These are phyloP conservation scores for Cartodere bifasciata DNA, from an alignment of 2,888 invertebrate species.

Conservation along the genomic window DNA sequence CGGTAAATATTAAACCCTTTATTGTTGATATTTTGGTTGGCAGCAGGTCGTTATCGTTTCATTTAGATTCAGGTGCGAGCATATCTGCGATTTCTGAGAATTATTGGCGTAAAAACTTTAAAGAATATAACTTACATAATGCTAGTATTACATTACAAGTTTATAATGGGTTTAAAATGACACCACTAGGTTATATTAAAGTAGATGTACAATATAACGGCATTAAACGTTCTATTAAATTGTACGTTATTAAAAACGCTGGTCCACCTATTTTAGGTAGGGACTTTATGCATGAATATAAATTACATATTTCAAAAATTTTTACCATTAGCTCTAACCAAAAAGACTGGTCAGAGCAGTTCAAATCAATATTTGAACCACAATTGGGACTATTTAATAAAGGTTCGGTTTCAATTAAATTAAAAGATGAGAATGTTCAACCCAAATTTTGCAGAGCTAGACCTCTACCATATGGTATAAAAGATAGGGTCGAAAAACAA, in stretches of 20 bases:
- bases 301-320: conserved; percentile 7
- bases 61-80: conserved; percentile 9
- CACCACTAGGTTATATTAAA: conserved; percentile 8
- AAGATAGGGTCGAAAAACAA: conserved; percentile 8
- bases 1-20: too few relatives aligned
- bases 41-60: too few relatives aligned
- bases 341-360: conserved; percentile 7
- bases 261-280: conserved; percentile 8
- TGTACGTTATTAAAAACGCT: conserved; percentile 8
- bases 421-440: conserved; percentile 6
- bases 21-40: too few relatives aligned
- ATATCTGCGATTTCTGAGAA: conserved; percentile 8
- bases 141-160: conserved; percentile 6
- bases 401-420: conserved; percentile 4
- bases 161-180: conserved; percentile 8
- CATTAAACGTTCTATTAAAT: conserved; percentile 4
- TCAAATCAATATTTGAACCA: conserved; percentile 8
- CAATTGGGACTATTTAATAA: conserved; percentile 12
- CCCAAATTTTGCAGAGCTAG: conserved; percentile 8
- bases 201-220: conserved; percentile 6
- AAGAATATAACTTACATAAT: neutral
- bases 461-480: conserved; percentile 6
- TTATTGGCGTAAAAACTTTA: conserved; percentile 7
- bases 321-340: conserved; percentile 1
- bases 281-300: conserved; percentile 5